These are phyloP conservation scores for Catagonus wagneri DNA, from an alignment of 2,113 vertebrate species.

Conservation along the genomic window DNA sequence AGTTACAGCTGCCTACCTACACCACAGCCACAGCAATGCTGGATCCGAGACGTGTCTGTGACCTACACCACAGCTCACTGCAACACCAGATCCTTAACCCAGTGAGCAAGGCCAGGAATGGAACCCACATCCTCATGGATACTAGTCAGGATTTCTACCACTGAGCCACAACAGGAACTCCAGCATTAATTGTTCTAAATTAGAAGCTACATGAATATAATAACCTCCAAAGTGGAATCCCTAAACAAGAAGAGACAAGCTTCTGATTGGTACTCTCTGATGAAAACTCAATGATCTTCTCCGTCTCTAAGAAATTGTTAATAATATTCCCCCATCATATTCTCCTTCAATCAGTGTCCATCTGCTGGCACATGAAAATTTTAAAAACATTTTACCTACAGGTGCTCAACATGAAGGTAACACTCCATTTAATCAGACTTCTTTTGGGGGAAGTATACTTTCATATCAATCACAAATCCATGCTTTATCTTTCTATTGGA, in stretches of 20 bases:
- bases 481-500: not conserved
- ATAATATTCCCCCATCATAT: not conserved
- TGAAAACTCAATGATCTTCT: not conserved
- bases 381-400: not conserved
- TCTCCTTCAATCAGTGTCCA: not conserved
- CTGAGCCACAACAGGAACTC: no score
- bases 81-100: no score
- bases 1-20: no score
- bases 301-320: not conserved
- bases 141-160: no score
- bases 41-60: no score
- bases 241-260: not conserved
- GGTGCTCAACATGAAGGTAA: not conserved
- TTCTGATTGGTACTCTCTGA: not conserved
- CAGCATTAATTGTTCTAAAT: not conserved
- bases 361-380: not conserved
- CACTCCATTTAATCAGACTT: not conserved
- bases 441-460: not conserved
- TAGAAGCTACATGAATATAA: conserved; percentile 7
- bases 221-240: not conserved
- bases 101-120: no score
- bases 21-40: no score
- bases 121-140: no score
- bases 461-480: not conserved
- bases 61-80: no score